phyloP scores from a whole-genome alignment of 2,797 vertebrate genomes.

The Acomys russatus region DNA sequence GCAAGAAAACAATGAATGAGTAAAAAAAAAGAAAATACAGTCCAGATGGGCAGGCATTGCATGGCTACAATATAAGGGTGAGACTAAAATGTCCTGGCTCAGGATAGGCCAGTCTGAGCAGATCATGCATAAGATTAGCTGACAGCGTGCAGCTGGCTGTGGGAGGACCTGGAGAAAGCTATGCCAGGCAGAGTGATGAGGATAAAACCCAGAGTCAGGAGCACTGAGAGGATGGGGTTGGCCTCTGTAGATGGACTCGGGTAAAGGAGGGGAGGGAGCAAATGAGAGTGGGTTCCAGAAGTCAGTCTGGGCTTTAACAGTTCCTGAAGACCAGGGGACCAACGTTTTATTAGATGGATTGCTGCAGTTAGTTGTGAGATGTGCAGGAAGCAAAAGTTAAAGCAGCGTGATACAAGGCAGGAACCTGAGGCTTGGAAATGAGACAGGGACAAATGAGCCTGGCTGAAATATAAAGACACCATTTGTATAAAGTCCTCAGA shows the following conservation, averaged over 20 bases:
- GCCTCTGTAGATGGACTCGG: too few relatives aligned
- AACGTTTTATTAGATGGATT: not conserved
- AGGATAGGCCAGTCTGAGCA: not conserved
- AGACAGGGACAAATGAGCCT: not conserved
- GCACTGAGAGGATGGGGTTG: not conserved
- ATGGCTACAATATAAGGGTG: not conserved
- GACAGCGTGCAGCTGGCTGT: not conserved
- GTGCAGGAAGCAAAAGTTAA: not conserved
- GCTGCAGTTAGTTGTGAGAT: too few relatives aligned
- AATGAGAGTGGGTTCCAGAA: not conserved
- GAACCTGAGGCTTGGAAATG: not conserved
- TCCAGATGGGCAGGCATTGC: not conserved
- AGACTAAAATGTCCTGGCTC: not conserved
- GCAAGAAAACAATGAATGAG: not conserved
- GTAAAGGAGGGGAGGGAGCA: not conserved
- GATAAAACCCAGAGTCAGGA: not conserved
- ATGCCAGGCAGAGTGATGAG: not conserved
- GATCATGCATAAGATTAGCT: not conserved
- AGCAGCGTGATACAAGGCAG: not conserved
- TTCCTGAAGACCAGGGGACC: not conserved
- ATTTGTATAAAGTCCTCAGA: not conserved
- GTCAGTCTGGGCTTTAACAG: not conserved
- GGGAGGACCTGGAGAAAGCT: not conserved
- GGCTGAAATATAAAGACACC: not conserved
- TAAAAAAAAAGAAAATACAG: not conserved